A percentile compares a stretch with the other conserved stretches of the same genome.
These are phyloP conservation scores for Stenolophus ochropezus DNA, from an alignment of 2,888 invertebrate species.

Conservation along the genomic window DNA sequence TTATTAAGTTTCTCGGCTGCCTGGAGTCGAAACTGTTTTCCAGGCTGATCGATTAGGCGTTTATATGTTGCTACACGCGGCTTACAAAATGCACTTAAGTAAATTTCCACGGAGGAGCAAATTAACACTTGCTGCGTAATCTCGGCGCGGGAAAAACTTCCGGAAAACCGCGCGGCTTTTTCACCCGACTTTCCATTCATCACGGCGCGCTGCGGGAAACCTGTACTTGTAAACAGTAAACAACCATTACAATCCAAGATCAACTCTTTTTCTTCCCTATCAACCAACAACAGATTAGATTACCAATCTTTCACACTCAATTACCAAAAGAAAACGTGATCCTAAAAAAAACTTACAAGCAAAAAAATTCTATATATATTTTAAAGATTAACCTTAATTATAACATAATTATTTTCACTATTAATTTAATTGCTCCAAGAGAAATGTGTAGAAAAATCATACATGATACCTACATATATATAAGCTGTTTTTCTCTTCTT, in stretches of 20 bases:
- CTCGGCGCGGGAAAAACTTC: conserved; percentile 27
- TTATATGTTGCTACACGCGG: conserved; percentile 55
- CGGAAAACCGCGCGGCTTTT: background rate
- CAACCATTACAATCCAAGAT: background rate
- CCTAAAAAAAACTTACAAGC: no score
- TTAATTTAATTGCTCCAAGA: no score
- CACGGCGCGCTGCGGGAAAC: background rate
- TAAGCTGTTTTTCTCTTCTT: no score
- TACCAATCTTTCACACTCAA: background rate
- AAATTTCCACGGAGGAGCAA: conserved; percentile 37
- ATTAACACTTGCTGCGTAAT: conserved; percentile 47
- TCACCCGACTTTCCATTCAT: background rate
- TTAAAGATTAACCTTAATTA: no score
- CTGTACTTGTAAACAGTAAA: background rate
- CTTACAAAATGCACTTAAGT: conserved; percentile 55
- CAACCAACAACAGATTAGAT: background rate
- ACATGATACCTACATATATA: no score
- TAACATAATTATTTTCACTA: no score
- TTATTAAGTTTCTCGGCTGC: conserved; percentile 66
- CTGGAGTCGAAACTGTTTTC: conserved; percentile 67
- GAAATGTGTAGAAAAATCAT: no score
- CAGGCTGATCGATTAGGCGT: conserved; percentile 61
- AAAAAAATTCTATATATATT: no score
- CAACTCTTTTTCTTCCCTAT: background rate
- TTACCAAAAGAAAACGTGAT: background rate